Conservation (phyloP, 2,113 vertebrate species). For the Alligator sinensis region DNA sequence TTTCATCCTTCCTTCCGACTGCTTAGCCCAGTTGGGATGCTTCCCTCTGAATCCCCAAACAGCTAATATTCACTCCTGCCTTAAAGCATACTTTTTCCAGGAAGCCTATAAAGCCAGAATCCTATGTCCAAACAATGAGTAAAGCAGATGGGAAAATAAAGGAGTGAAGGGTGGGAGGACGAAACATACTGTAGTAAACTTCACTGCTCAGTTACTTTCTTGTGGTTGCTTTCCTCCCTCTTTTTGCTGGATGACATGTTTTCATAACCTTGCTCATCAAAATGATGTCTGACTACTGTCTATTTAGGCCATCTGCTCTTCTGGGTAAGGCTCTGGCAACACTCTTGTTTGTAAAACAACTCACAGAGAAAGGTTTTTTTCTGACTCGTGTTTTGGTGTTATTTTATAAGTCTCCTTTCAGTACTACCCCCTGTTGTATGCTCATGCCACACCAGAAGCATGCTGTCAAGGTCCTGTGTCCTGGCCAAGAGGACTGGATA, state of each 20-base stretch:
- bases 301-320: background rate
- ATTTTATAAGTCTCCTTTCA: background rate
- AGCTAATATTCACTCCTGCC: background rate
- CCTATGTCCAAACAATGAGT: background rate
- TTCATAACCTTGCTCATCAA: too few relatives aligned
- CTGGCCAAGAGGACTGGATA: too few relatives aligned
- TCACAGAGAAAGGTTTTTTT: background rate
- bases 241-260: background rate
- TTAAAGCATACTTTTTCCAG: background rate
- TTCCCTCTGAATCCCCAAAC: background rate
- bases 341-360: background rate
- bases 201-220: background rate
- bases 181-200: too few relatives aligned
- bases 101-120: background rate
- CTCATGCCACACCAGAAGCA: background rate
- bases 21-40: background rate
- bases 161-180: background rate
- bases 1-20: background rate
- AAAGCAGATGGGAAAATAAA: background rate
- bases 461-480: background rate
- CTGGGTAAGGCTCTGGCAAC: background rate
- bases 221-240: background rate
- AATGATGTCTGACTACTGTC: too few relatives aligned
- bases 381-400: too few relatives aligned
- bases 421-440: background rate